These are phyloP conservation scores for Drosophila subsilvestris DNA, from an alignment of 2,888 invertebrate species.

Conservation along the genomic window DNA sequence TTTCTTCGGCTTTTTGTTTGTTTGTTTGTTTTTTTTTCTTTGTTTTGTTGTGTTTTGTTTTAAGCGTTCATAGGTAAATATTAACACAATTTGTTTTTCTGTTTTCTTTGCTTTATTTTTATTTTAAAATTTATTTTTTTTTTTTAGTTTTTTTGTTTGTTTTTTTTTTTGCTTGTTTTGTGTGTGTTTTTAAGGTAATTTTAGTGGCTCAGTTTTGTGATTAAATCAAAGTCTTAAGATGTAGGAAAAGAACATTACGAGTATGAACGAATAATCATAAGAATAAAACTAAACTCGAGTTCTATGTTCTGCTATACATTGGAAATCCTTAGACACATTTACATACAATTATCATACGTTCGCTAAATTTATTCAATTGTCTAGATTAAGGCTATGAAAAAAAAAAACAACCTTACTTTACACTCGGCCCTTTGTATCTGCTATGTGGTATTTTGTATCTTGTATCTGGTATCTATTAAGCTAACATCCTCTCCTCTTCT, in stretches of 20 bases:
- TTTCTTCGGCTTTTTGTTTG: constrained; percentile 36
- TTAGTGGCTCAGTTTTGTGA: constrained; percentile 32
- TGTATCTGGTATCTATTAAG: constrained; percentile 33
- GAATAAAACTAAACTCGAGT: constrained; percentile 31
- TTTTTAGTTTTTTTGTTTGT: constrained; percentile 1
- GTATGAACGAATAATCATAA: constrained; percentile 27
- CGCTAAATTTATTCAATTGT: constrained; percentile 42
- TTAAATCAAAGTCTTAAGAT: constrained; percentile 40
- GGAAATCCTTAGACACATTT: constrained; percentile 38
- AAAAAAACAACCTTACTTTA: constrained; percentile 73
- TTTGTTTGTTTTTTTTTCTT: constrained; percentile 20
- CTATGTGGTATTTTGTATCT: constrained; percentile 22
- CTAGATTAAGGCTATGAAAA: constrained; percentile 47
- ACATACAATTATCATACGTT: constrained; percentile 20
- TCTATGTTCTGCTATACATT: constrained; percentile 40
- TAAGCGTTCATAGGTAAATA: constrained; percentile 39
- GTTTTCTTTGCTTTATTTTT: constrained; percentile 33
- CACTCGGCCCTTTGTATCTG: constrained; percentile 45
- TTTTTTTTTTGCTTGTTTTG: constrained; percentile 22
- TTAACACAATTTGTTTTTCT: constrained; percentile 42
- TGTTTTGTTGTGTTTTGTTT: constrained; percentile 21
- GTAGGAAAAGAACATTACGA: constrained; percentile 26
- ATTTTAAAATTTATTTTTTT: constrained; percentile 22
- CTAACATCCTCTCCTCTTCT: constrained; percentile 37
- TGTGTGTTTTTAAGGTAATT: constrained; percentile 27